phyloP scores from a whole-genome alignment of 2,888 invertebrate genomes.

The Parnassius glacialis region DNA sequence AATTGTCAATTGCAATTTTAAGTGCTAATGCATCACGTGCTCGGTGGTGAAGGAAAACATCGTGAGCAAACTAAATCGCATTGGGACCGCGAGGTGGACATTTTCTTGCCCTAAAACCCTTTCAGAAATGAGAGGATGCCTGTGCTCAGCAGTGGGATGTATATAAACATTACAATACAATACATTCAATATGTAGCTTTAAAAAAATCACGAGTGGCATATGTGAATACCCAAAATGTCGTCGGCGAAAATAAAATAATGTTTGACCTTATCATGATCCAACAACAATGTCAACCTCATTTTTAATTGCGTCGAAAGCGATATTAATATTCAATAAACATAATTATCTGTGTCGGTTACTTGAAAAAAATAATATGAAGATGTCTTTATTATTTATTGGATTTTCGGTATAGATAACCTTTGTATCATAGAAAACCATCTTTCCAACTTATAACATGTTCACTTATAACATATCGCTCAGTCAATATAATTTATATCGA shows the following conservation, averaged over 20 bases:
- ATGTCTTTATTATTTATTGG: constrained; percentile 55
- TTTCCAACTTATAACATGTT: constrained; percentile 28
- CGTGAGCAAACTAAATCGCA: too few species aligned
- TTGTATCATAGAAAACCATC: constrained; percentile 38
- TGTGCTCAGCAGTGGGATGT: too few species aligned
- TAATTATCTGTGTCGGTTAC: constrained; percentile 58
- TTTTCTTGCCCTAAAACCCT: too few species aligned
- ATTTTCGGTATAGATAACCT: constrained; percentile 56
- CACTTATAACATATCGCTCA: constrained; percentile 10
- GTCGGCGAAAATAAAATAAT: constrained; percentile 20
- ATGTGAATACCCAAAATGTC: background rate
- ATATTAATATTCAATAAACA: constrained; percentile 74
- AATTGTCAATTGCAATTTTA: too few species aligned
- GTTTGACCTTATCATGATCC: constrained; percentile 37
- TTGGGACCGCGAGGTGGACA: too few species aligned
- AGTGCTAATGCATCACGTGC: too few species aligned
- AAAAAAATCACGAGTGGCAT: too few species aligned
- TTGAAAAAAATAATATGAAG: constrained; percentile 47
- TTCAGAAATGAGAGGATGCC: too few species aligned
- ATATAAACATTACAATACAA: too few species aligned
- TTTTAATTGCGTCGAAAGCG: constrained; percentile 62
- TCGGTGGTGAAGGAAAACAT: too few species aligned
- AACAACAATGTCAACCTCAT: constrained; percentile 47
- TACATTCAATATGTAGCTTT: too few species aligned
- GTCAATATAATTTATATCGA: too few species aligned